These are phyloP conservation scores for Chelidonichthys spinosus DNA, from an alignment of 2,797 vertebrate species.

Conservation along the genomic window DNA sequence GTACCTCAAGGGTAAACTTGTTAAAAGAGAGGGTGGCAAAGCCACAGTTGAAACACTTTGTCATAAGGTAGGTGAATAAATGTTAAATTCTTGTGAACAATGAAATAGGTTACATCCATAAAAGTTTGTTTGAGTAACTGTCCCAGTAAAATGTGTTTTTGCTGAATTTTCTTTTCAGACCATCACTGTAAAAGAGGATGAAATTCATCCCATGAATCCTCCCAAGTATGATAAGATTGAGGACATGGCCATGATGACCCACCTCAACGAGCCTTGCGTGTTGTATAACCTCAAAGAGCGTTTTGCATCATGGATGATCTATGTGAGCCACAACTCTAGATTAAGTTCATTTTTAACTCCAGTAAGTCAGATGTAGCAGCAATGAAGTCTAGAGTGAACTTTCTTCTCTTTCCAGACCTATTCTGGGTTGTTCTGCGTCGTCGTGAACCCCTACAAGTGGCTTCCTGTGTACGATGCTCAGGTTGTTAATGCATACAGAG, in stretches of 20 bases:
- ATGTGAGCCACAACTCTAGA: conserved; percentile 69
- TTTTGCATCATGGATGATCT: conserved; percentile 95
- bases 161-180: conserved; percentile 22
- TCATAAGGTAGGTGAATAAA: conserved; percentile 68
- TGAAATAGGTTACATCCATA: conserved; percentile 1
- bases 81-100: conserved; percentile 1
- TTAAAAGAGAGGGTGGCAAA: conserved; percentile 88
- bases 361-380: neutral
- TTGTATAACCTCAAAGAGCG: conserved; percentile 95
- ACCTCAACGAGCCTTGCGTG: conserved; percentile 87
- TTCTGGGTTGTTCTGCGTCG: conserved; percentile 91
- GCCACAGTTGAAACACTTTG: conserved; percentile 86
- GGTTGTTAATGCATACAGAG: conserved; percentile 68
- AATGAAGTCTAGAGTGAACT: neutral
- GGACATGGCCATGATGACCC: conserved; percentile 85
- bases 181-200: conserved; percentile 65
- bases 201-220: conserved; percentile 69
- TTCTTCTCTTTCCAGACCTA: conserved; percentile 78
- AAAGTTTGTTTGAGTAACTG: neutral
- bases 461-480: conserved; percentile 82
- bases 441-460: conserved; percentile 92
- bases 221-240: conserved; percentile 77
- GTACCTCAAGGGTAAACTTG: conserved; percentile 88
- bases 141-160: neutral
- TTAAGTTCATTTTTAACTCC: neutral